phyloP scores from a whole-genome alignment of 2,888 invertebrate genomes.

The Folsomia manolachei region DNA sequence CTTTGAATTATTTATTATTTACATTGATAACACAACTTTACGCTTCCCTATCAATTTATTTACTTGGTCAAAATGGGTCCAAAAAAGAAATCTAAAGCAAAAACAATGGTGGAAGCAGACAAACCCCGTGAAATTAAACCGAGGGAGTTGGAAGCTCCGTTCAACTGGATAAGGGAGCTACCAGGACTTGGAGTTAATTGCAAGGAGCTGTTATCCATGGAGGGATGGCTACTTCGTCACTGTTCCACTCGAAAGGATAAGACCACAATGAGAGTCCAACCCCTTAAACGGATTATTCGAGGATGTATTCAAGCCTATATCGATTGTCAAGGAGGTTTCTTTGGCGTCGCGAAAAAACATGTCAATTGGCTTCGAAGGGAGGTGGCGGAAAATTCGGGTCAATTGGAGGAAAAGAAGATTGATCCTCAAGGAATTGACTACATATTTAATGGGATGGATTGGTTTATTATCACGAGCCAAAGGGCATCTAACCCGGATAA shows the following conservation, averaged over 20 bases:
- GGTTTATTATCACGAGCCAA: background rate
- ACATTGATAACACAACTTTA: no score
- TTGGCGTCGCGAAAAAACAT: background rate
- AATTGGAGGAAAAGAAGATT: background rate
- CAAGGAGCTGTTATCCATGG: background rate
- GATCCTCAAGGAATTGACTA: background rate
- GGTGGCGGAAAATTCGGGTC: background rate
- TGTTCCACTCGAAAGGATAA: background rate
- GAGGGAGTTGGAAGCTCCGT: background rate
- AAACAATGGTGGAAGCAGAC: no score
- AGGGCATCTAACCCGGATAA: background rate
- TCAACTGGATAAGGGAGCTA: background rate
- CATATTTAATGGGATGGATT: background rate
- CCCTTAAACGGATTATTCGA: background rate
- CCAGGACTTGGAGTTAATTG: background rate
- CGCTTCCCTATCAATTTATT: no score
- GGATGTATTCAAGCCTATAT: background rate
- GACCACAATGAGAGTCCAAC: background rate
- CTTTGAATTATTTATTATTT: no score
- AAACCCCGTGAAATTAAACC: no score
- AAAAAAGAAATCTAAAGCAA: no score
- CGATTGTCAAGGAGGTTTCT: background rate
- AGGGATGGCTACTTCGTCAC: background rate
- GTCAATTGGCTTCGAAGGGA: background rate
- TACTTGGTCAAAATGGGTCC: no score